phyloP scores from a whole-genome alignment of 2,113 vertebrate species.

The Prunella fulvescens region DNA sequence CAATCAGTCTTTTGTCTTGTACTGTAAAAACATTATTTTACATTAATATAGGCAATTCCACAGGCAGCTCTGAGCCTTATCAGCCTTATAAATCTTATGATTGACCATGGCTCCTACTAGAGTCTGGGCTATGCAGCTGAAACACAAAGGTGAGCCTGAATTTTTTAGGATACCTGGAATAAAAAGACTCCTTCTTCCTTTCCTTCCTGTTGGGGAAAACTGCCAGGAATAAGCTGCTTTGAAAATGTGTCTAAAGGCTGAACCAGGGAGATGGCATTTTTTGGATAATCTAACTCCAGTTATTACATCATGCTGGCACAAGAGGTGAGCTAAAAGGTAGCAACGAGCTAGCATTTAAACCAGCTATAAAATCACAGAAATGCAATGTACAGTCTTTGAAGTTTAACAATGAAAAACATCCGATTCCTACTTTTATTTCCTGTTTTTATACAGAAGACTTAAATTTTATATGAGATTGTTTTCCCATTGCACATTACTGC shows the following conservation, averaged over 20 bases:
- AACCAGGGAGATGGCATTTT: not conserved
- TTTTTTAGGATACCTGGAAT: not conserved
- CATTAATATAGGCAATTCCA: not conserved
- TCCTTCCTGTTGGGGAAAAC: rapidly evolving
- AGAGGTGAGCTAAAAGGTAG: not conserved
- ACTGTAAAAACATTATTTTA: not conserved
- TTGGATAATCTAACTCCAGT: not conserved
- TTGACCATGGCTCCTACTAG: not conserved
- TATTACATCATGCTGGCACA: not conserved
- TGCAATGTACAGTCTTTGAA: not conserved
- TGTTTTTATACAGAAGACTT: not conserved
- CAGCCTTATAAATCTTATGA: not conserved
- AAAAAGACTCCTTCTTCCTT: not conserved
- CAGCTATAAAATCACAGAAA: not conserved
- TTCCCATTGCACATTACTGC: not conserved
- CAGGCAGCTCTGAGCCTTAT: not conserved
- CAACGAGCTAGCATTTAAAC: not conserved
- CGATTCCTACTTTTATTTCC: not conserved
- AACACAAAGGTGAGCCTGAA: not conserved
- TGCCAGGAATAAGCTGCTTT: not conserved
- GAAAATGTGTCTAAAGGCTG: not conserved
- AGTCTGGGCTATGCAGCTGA: not conserved
- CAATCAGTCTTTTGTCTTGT: not conserved
- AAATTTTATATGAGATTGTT: slow-evolving; percentile 29
- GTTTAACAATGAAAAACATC: not conserved